phyloP scores from a whole-genome alignment of 1,140 invertebrate genomes.

The Bacillus rossius region DNA sequence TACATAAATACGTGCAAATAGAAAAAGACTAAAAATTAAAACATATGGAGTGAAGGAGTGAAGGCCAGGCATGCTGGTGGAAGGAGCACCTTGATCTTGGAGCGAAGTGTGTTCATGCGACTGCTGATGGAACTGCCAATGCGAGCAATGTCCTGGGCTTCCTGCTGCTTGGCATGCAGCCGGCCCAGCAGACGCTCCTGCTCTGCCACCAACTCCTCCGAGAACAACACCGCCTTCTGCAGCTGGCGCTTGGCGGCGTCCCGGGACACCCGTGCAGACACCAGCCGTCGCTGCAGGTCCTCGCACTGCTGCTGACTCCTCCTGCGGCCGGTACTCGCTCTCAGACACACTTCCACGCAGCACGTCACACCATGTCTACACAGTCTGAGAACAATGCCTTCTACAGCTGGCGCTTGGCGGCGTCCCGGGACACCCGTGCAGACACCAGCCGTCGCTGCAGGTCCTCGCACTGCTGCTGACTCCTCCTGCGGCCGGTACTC shows the following conservation, averaged over 20 bases:
- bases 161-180: constrained; percentile 44
- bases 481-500: constrained; percentile 39
- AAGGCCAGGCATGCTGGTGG: no score
- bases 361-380: no score
- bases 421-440: constrained; percentile 46
- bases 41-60: no score
- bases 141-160: constrained; percentile 46
- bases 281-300: constrained; percentile 40
- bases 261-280: constrained; percentile 44
- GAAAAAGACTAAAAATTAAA: no score
- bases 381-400: constrained; percentile 50
- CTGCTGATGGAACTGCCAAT: constrained; percentile 45
- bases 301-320: constrained; percentile 43
- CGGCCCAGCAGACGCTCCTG: constrained; percentile 46
- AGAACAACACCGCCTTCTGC: constrained; percentile 49
- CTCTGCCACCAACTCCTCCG: constrained; percentile 48
- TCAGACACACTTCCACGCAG: no score
- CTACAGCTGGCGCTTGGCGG: constrained; percentile 47
- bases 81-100: constrained; percentile 49
- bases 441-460: constrained; percentile 42
- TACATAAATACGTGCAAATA: no score
- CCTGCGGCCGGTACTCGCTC: constrained; percentile 37
- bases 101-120: constrained; percentile 46
- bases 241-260: constrained; percentile 49
- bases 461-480: constrained; percentile 42